A percentile compares a stretch with the other conserved stretches of the same genome.
Evolutionary conservation across 2,113 vertebrate genomes (phyloP).

Genomic region (Psophia crepitans): DNA sequence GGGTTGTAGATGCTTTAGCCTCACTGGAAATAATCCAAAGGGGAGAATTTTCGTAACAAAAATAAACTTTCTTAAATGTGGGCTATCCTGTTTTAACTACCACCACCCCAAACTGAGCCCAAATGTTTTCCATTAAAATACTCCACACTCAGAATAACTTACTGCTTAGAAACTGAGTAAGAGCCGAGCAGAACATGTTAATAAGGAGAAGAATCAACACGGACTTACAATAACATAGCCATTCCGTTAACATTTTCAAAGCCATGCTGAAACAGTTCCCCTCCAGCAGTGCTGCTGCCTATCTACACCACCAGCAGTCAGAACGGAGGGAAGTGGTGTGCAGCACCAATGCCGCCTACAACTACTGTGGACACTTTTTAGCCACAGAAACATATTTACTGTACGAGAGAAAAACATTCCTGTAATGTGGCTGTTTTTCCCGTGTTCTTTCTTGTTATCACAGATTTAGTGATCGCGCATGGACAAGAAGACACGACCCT

Average conservation of each 20-base stretch:
- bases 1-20: background rate
- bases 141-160: background rate
- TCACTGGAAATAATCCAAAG: background rate
- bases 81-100: background rate
- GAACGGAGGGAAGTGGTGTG: background rate
- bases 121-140: background rate
- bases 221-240: background rate
- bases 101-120: background rate
- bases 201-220: background rate
- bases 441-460: background rate
- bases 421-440: background rate
- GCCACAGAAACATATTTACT: background rate
- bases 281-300: background rate
- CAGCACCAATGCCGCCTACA: fast-evolving
- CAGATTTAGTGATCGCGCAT: background rate
- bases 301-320: background rate
- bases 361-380: background rate
- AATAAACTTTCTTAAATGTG: background rate
- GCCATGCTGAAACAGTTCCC: background rate
- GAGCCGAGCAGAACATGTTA: background rate
- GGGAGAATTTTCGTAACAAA: background rate
- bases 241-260: background rate
- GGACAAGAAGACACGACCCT: background rate
- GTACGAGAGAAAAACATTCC: background rate
- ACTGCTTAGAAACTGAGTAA: background rate